Evolutionary conservation across 2,797 vertebrate species (phyloP), one percentile per base, ranked within the genome.

Genomic region (Aeoliscus strigatus): DNA sequence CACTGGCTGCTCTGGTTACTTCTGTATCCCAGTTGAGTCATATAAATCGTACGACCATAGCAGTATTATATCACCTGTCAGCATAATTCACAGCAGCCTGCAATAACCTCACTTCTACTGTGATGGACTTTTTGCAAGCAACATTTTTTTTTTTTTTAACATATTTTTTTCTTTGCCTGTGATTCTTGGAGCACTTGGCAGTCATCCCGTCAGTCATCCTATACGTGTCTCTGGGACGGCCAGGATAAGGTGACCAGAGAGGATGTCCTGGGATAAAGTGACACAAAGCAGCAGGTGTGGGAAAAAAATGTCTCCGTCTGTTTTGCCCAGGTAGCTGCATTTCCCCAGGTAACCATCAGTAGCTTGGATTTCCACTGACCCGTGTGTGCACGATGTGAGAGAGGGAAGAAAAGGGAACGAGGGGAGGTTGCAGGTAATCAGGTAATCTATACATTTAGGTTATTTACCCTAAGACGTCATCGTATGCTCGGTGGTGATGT

Each of bases 271-370:
- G 54, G 59, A 76, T 79, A 68, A 67, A 54, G 46, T 80, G 64
- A 75, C 68, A 81, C 70, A 77, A 73, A 62, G 64, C 61, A 61
- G 57, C 69, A 80, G 66, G 79, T 84, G 79, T 82, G 76, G 68
- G 76, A n/a, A 80, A 75, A 46, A 77, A 76, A 67, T 60, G 38
- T 27, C 35, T 61, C n/a, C 1, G 18, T 45, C 60, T 70, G 42
- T 75, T 76, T 72, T 67, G 30, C 35, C 38, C 15, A 35, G 58
- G 63, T 33, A 27, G 40, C 54, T 50, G 51, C 70, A 60, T 81
- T 81, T 86, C 73, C 77, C 81, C 72, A 75, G 68, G 83, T 68
- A 62, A 52, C 56, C 52, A 72, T 72, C 60, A 45, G 29, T 72
- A 74, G 80, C 68, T 81, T 73, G 30, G 73, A 67, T 82, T 85